Evolutionary conservation across 35 echinoderm and acorn worm species (phyloP).

Genomic region (Apostichopus parvimensis): DNA sequence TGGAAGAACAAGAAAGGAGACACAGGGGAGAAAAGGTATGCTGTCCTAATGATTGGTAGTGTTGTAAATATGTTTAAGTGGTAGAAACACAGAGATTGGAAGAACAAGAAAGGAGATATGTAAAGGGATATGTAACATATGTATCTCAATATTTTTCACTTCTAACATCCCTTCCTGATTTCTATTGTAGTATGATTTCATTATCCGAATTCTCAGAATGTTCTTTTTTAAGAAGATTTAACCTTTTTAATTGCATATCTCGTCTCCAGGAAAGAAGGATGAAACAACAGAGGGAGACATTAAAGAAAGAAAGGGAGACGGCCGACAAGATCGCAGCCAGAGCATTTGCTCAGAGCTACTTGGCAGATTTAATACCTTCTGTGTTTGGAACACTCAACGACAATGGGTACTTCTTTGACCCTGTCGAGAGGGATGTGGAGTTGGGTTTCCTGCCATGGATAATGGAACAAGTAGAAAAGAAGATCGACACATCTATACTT

Average conservation of each 20-base stretch:
- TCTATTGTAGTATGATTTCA: too few relatives aligned
- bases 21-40: conserved; percentile 85
- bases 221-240: too few relatives aligned
- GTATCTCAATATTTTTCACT: too few relatives aligned
- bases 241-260: too few relatives aligned
- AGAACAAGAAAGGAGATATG: conserved; percentile 94
- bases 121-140: too few relatives aligned
- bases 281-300: conserved; percentile 92
- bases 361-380: conserved; percentile 90
- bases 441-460: conserved; percentile 92
- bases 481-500: conserved; percentile 82
- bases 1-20: conserved; percentile 98
- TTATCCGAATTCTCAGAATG: too few relatives aligned
- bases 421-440: conserved; percentile 96
- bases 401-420: conserved; percentile 96
- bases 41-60: not conserved
- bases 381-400: conserved; percentile 97
- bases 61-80: not conserved
- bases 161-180: too few relatives aligned
- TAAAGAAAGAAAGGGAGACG: conserved; percentile 96
- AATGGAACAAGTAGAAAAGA: conserved; percentile 90
- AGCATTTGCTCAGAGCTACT: conserved; percentile 95
- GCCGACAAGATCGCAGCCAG: conserved; percentile 95
- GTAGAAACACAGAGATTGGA: conserved; percentile 98
- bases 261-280: conserved; percentile 84